Percentiles rank a stretch among this genome's conserved stretches.
Conservation (phyloP, 2,113 vertebrate species). For the Alaudala cheleensis region DNA sequence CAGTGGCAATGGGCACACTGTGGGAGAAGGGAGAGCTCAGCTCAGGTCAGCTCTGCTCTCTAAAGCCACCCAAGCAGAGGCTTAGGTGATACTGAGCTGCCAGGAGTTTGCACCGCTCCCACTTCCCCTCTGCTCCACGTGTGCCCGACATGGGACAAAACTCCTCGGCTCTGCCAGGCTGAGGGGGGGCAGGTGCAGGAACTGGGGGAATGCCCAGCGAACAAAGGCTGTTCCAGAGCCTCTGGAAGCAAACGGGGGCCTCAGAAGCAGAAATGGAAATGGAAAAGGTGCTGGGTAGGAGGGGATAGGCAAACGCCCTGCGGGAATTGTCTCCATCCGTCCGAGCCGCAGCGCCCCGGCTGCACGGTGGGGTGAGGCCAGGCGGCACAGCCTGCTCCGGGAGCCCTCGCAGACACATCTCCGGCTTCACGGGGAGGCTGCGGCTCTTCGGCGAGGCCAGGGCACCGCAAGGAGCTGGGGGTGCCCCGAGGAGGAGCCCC, state of each 20-base stretch:
- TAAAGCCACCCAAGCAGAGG: no score
- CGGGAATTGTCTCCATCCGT: rapidly evolving
- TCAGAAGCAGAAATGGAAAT: not conserved
- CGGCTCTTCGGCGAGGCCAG: rapidly evolving
- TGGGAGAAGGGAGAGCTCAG: not conserved
- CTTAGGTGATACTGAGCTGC: not conserved
- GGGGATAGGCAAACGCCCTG: rapidly evolving
- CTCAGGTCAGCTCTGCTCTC: not conserved
- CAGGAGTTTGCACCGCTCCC: not conserved
- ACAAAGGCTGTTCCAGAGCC: not conserved
- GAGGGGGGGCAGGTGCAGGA: not conserved
- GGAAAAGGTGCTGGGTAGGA: not conserved
- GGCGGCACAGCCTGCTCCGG: rapidly evolving
- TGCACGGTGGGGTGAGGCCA: rapidly evolving
- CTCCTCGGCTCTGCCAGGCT: rapidly evolving
- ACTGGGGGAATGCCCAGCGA: rapidly evolving
- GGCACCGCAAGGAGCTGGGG: rapidly evolving
- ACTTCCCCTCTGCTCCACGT: rapidly evolving
- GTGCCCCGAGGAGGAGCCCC: not conserved
- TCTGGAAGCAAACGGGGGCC: not conserved
- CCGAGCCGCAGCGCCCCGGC: rapidly evolving
- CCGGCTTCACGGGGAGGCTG: rapidly evolving
- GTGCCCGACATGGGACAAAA: rapidly evolving
- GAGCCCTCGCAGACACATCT: not conserved
- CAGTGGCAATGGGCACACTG: rapidly evolving